Conservation (phyloP, 2,113 vertebrate genomes). For the Sigmodon hispidus region DNA sequence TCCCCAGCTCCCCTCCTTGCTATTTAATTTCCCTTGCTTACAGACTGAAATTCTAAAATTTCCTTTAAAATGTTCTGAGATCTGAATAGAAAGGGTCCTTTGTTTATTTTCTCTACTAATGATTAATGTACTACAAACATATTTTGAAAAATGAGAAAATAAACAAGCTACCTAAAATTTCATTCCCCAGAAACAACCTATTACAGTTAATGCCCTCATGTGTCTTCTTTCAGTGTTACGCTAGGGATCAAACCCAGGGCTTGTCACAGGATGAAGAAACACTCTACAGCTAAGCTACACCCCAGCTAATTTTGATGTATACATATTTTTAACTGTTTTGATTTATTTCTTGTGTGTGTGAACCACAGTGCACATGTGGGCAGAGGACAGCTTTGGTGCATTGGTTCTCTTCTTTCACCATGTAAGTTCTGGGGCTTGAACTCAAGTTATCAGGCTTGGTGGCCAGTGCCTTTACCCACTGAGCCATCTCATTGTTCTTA, state of each 20-base stretch:
- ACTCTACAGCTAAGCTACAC: background rate
- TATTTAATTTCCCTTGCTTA: slow-evolving; percentile 21
- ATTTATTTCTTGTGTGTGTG: background rate
- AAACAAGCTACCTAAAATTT: background rate
- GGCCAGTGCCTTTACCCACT: background rate
- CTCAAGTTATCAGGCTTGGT: background rate
- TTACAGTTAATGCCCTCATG: background rate
- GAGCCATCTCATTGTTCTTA: background rate
- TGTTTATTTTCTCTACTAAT: background rate
- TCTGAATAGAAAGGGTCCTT: background rate
- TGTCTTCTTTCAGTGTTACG: background rate
- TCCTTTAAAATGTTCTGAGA: slow-evolving; percentile 1
- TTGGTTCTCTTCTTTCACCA: background rate
- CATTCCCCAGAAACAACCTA: slow-evolving; percentile 24
- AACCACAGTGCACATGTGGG: background rate
- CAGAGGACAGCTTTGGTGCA: background rate
- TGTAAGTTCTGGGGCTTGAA: background rate
- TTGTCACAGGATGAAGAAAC: background rate
- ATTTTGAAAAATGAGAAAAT: slow-evolving; percentile 58
- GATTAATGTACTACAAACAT: slow-evolving; percentile 24
- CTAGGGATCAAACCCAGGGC: background rate
- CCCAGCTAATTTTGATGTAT: background rate
- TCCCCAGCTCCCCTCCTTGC: background rate
- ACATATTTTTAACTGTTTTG: background rate
- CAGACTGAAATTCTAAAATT: background rate